Percentiles rank a stretch among this genome's conserved stretches.
Conservation (phyloP, 2,797 vertebrate species). For the Buceros bicornis region DNA sequence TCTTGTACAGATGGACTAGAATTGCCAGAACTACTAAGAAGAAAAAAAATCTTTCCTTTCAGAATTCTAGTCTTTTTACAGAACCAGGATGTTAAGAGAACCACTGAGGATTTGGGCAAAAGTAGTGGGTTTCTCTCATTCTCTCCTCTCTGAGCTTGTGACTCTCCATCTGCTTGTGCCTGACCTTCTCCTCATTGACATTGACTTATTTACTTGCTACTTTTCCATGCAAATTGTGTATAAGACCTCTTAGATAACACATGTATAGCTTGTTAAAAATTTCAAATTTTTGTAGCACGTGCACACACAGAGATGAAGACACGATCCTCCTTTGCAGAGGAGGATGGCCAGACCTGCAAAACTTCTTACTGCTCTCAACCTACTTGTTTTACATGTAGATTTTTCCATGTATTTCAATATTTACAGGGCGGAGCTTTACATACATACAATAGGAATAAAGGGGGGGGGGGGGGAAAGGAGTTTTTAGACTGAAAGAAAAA, state of each 20-base stretch:
- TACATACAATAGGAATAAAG: background rate
- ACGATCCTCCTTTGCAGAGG: background rate
- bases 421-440: background rate
- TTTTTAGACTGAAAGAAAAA: background rate
- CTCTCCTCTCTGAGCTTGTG: background rate
- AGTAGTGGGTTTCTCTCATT: background rate
- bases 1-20: fast-evolving
- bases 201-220: background rate
- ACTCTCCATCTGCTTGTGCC: background rate
- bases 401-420: background rate
- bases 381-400: background rate
- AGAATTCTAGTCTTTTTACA: background rate
- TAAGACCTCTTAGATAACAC: background rate
- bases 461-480: background rate
- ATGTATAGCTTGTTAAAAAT: background rate
- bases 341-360: background rate
- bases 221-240: background rate
- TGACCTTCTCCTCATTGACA: background rate
- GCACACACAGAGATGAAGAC: background rate
- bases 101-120: background rate
- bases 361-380: background rate
- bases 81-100: background rate
- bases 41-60: background rate
- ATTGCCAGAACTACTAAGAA: background rate
- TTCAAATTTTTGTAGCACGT: background rate